phyloP scores from a whole-genome alignment of 2,113 vertebrate species.

The Narcine bancroftii region DNA sequence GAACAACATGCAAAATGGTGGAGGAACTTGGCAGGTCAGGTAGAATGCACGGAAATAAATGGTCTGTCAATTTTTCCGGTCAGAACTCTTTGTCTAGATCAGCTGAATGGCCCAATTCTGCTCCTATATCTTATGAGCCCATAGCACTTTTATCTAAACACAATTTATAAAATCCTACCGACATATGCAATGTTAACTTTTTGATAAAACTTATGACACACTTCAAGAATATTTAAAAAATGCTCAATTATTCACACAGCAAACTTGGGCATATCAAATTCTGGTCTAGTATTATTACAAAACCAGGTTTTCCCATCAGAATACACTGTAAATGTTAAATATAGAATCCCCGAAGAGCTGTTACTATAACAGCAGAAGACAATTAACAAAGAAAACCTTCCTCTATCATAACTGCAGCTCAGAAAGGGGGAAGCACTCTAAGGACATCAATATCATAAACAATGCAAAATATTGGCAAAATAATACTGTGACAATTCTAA shows the following conservation, averaged over 20 bases:
- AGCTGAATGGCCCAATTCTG: too few relatives aligned
- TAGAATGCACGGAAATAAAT: too few relatives aligned
- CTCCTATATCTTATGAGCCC: too few relatives aligned
- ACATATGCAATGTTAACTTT: not conserved
- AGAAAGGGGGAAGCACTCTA: not conserved
- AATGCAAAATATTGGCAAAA: too few relatives aligned
- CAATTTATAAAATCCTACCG: too few relatives aligned
- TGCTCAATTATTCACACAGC: not conserved
- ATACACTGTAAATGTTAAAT: not conserved
- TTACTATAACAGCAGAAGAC: not conserved
- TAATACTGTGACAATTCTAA: not conserved
- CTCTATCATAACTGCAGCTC: not conserved
- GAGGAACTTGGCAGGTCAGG: too few relatives aligned
- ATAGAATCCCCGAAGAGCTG: not conserved
- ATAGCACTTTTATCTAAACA: too few relatives aligned
- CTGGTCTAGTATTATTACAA: not conserved
- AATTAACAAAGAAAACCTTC: not conserved
- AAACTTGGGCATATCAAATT: not conserved
- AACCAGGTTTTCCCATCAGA: not conserved
- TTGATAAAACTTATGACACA: not conserved
- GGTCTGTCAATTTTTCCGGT: too few relatives aligned
- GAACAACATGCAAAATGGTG: too few relatives aligned
- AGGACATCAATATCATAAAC: not conserved
- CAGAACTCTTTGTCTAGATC: too few relatives aligned
- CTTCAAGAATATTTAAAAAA: not conserved